Evolutionary conservation across 1,140 invertebrate species (phyloP).

Genomic region (Drosophila sturtevanti): DNA sequence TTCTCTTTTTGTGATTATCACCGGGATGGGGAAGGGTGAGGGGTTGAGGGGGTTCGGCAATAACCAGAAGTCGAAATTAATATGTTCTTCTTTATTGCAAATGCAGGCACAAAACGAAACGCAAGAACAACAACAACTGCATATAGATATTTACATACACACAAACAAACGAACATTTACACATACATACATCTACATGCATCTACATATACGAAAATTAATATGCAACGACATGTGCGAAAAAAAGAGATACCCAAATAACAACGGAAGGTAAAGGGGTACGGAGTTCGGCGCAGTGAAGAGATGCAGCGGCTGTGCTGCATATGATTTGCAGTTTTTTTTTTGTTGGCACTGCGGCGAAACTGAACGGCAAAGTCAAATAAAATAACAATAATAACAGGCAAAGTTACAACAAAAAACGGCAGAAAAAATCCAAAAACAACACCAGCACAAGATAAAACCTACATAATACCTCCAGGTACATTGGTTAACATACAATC

Average conservation of each 20-base stretch:
- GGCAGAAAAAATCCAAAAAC: conserved; percentile 8
- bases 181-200: conserved; percentile 16
- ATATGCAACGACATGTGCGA: conserved; percentile 78
- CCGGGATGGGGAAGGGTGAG: neutral
- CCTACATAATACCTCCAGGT: conserved; percentile 34
- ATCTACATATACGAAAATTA: conserved; percentile 58
- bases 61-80: conserved; percentile 79
- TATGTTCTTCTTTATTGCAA: conserved; percentile 80
- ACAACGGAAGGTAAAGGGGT: conserved; percentile 16
- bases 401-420: conserved; percentile 39
- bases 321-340: conserved; percentile 73
- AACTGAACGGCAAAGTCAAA: conserved; percentile 59
- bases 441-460: conserved; percentile 14
- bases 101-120: conserved; percentile 58
- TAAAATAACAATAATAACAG: conserved; percentile 64
- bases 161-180: conserved; percentile 23
- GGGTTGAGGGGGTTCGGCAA: conserved; percentile 47
- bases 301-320: conserved; percentile 25
- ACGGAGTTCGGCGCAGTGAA: conserved; percentile 3
- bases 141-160: conserved; percentile 19
- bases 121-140: conserved; percentile 27
- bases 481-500: neutral
- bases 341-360: conserved; percentile 49
- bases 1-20: conserved; percentile 24
- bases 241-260: conserved; percentile 42